Evolutionary conservation across 2,888 invertebrate genomes (phyloP), one percentile per base, ranked within the genome.

Genomic region (Acleris literana): DNA sequence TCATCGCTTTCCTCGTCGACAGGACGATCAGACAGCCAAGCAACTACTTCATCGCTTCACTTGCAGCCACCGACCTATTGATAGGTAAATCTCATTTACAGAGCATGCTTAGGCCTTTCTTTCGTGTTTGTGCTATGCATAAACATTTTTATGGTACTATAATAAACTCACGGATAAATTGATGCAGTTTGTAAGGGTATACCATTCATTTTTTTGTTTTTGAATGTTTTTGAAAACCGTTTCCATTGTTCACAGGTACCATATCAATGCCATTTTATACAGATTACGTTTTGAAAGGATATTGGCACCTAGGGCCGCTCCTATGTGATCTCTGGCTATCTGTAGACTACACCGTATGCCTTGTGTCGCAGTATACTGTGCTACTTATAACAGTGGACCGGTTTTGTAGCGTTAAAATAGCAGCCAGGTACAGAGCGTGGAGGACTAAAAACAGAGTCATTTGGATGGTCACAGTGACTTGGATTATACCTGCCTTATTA

Each of bases 211-310:
- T 1, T 25, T 52, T 25, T 25, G 5, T 52, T 25, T 22, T 3
- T 11, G 5, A 25, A 16, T 17, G 22, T 6, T 25, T 52, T 16
- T 60, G 17, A 44, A 54, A 44, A 25, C 46, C n/a, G n/a, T 70
- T 76, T 78, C 72, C 61, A 71, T 88, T 87, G 80, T 83, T 76
- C 75, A 29, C 93, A 97, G 97, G 99, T 79, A 97, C 98, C 58
- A 96, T 99, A 69, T 99, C 99, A 33, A 98, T 99, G 96, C 99
- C 99, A 63, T 99, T 99, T 92, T 99, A 98, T 92, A 99, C 99
- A 29, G 97, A 99, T 72, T 99, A 99, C 93, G 97, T 99, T 63
- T 93, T 99, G 73, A 97, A 97, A 94, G 98, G 98, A 62, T 97
- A 97, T 84, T 99, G 99, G 99, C 97, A 98, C 83, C 94, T 99